phyloP scores from a whole-genome alignment of 2,888 invertebrate species.

The Serripes groenlandicus region DNA sequence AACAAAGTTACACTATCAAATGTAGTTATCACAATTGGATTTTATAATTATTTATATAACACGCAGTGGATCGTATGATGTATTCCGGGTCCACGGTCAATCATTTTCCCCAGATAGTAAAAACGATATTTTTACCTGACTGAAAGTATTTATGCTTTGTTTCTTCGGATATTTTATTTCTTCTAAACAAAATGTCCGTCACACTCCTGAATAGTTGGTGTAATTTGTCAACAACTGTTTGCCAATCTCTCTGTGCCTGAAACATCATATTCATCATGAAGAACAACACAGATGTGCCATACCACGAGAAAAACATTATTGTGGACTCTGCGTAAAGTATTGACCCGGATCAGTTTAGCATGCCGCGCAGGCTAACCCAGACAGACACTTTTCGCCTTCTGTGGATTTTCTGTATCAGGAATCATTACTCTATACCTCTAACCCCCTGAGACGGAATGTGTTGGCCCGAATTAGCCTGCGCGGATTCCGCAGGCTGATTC shows the following conservation, averaged over 20 bases:
- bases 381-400: background rate
- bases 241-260: slow-evolving; percentile 77
- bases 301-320: background rate
- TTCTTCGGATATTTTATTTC: slow-evolving; percentile 66
- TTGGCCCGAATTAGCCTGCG: too few relatives aligned
- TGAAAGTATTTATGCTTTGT: slow-evolving; percentile 72
- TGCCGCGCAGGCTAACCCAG: background rate
- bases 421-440: background rate
- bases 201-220: slow-evolving; percentile 67
- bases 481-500: too few relatives aligned
- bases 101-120: too few relatives aligned
- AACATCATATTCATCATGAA: background rate
- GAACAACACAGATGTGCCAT: background rate
- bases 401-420: background rate
- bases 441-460: too few relatives aligned
- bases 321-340: too few relatives aligned
- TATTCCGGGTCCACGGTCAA: too few relatives aligned
- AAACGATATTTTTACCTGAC: slow-evolving; percentile 68
- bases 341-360: too few relatives aligned
- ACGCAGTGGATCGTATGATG: too few relatives aligned
- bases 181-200: slow-evolving; percentile 64
- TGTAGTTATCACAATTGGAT: too few relatives aligned
- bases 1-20: too few relatives aligned
- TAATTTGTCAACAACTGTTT: slow-evolving; percentile 68
- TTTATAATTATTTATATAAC: too few relatives aligned